Evolutionary conservation across 2,797 vertebrate genomes (phyloP).

Genomic region (Clarias pachynema): DNA sequence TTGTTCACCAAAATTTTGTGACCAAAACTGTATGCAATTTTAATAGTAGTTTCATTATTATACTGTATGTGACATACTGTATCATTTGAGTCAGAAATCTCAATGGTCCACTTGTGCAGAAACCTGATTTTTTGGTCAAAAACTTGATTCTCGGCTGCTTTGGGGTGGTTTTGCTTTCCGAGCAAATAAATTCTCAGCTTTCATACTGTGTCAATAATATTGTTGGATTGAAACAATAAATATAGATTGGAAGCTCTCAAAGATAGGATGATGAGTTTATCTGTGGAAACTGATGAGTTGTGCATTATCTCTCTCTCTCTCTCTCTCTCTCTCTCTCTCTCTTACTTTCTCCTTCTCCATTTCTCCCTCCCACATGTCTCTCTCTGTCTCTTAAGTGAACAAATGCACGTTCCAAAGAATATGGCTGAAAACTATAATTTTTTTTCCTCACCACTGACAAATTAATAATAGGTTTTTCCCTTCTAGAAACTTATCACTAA

Average conservation of each 20-base stretch:
- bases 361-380: background rate
- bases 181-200: slow-evolving; percentile 19
- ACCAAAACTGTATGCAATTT: background rate
- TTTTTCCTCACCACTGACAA: slow-evolving; percentile 2
- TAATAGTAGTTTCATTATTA: background rate
- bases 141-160: background rate
- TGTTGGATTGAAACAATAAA: slow-evolving; percentile 23
- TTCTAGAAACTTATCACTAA: background rate
- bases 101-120: background rate
- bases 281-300: slow-evolving; percentile 17
- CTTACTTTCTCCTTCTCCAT: background rate
- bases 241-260: slow-evolving; percentile 26
- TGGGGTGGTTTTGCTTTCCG: background rate
- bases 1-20: background rate
- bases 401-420: background rate
- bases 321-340: background rate
- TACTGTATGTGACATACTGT: background rate
- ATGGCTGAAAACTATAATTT: background rate
- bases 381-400: background rate
- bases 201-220: slow-evolving; percentile 8
- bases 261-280: slow-evolving; percentile 32
- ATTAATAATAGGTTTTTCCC: slow-evolving; percentile 7
- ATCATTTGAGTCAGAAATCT: background rate
- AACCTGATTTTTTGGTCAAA: background rate
- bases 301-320: slow-evolving; percentile 17